Percentiles rank a stretch among this genome's conserved stretches.
Evolutionary conservation across 2,113 vertebrate species (phyloP).

Genomic region (Sinocyclocheilus rhinocerous): DNA sequence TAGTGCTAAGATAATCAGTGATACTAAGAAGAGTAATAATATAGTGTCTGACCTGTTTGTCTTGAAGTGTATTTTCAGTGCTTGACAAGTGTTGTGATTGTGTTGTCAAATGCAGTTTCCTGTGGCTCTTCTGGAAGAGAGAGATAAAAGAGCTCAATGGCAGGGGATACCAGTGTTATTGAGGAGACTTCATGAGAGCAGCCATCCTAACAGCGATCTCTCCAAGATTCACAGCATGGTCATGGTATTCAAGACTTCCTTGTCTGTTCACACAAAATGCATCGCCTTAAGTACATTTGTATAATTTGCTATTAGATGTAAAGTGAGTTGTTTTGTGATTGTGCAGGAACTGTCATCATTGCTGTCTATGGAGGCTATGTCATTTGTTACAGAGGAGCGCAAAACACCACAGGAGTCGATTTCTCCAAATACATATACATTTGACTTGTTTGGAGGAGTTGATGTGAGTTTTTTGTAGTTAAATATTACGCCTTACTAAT

Average conservation of each 20-base stretch:
- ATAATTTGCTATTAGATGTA: background rate
- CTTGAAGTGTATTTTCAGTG: background rate
- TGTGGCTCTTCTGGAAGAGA: constrained; percentile 86
- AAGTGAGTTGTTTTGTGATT: constrained; percentile 10
- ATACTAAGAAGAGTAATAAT: background rate
- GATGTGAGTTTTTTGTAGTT: constrained; percentile 82
- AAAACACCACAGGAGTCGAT: constrained; percentile 91
- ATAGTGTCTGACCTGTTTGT: background rate
- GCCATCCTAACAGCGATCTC: constrained; percentile 94
- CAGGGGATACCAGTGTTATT: constrained; percentile 91
- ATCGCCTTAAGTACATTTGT: background rate
- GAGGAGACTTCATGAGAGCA: constrained; percentile 89
- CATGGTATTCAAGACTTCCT: constrained; percentile 79
- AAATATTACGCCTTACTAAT: background rate
- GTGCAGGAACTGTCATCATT: constrained; percentile 91
- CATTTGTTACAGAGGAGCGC: constrained; percentile 94
- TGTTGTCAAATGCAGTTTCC: constrained; percentile 79
- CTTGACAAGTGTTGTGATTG: background rate
- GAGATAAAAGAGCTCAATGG: constrained; percentile 94
- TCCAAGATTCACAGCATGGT: constrained; percentile 89
- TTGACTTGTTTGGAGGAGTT: constrained; percentile 97
- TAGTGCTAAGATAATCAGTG: background rate
- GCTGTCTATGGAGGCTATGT: constrained; percentile 98
- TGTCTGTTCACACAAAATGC: background rate
- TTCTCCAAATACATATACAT: constrained; percentile 95